Evolutionary conservation across 1,140 invertebrate species (phyloP).

Genomic region (Antheraea pernyi): DNA sequence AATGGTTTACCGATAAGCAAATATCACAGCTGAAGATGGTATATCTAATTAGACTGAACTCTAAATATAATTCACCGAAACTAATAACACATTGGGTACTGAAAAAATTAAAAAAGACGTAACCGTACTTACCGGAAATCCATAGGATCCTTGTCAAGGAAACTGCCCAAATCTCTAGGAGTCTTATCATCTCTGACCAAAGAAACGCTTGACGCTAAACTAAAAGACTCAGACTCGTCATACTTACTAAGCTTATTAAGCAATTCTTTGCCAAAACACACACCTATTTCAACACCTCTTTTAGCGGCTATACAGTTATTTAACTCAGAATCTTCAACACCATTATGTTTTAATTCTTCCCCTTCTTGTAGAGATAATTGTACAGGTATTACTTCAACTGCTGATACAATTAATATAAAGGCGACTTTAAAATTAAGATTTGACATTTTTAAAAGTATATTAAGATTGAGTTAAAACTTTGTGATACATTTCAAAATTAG

Average conservation of each 20-base stretch:
- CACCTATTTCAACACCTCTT: conserved; percentile 63
- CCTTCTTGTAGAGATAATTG: conserved; percentile 56
- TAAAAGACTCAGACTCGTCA: conserved; percentile 83
- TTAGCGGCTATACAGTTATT: conserved; percentile 78
- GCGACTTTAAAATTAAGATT: conserved; percentile 16
- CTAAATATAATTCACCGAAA: too few relatives aligned
- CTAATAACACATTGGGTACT: too few relatives aligned
- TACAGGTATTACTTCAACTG: conserved; percentile 55
- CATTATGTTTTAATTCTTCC: conserved; percentile 55
- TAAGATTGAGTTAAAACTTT: not conserved
- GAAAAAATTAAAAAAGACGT: too few relatives aligned
- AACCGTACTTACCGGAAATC: conserved; percentile 81
- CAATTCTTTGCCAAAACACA: conserved; percentile 85
- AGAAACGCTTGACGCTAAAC: conserved; percentile 81
- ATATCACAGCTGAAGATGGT: too few relatives aligned
- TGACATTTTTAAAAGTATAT: not conserved
- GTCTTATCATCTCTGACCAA: conserved; percentile 80
- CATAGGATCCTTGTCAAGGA: conserved; percentile 85
- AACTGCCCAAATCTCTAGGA: conserved; percentile 78
- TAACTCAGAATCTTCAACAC: conserved; percentile 50
- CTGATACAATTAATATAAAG: conserved; percentile 32
- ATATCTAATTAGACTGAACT: too few relatives aligned
- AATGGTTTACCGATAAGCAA: too few relatives aligned
- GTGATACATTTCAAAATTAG: not conserved
- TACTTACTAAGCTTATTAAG: conserved; percentile 82